Evolutionary conservation across 2,113 vertebrate species (phyloP).

Genomic region (Thamnaconus septentrionalis): DNA sequence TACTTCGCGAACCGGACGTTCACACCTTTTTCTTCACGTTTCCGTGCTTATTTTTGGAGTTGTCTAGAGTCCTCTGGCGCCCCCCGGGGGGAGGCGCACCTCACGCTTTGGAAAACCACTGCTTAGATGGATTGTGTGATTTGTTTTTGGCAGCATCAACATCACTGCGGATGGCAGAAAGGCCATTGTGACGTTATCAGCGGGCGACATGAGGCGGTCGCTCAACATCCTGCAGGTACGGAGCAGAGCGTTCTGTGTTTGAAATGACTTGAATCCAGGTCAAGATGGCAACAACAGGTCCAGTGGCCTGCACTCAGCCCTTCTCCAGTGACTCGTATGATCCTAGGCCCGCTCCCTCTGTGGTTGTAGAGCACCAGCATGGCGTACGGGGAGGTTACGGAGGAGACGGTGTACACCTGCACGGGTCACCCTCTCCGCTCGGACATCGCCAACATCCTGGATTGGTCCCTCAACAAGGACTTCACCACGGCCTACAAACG

Average conservation of each 20-base stretch:
- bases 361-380: conserved; percentile 89
- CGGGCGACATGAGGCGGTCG: conserved; percentile 93
- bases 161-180: conserved; percentile 91
- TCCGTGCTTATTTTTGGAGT: too few species aligned
- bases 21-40: too few species aligned
- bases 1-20: too few species aligned
- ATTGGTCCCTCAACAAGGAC: conserved; percentile 96
- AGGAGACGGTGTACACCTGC: conserved; percentile 93
- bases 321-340: not conserved
- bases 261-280: too few species aligned
- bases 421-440: conserved; percentile 94
- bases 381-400: conserved; percentile 91
- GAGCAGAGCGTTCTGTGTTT: not conserved
- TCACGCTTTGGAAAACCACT: too few species aligned
- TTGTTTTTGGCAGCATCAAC: conserved; percentile 80
- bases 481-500: conserved; percentile 89
- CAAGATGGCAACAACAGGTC: too few species aligned
- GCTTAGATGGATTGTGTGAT: not conserved
- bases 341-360: not conserved
- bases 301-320: too few species aligned
- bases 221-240: conserved; percentile 94
- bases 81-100: too few species aligned
- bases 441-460: conserved; percentile 94
- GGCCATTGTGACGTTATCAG: conserved; percentile 90
- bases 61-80: too few species aligned